Evolutionary conservation across 2,888 invertebrate genomes (phyloP), one percentile per base, ranked within the genome.

Genomic region (Drosophila melanosoma): DNA sequence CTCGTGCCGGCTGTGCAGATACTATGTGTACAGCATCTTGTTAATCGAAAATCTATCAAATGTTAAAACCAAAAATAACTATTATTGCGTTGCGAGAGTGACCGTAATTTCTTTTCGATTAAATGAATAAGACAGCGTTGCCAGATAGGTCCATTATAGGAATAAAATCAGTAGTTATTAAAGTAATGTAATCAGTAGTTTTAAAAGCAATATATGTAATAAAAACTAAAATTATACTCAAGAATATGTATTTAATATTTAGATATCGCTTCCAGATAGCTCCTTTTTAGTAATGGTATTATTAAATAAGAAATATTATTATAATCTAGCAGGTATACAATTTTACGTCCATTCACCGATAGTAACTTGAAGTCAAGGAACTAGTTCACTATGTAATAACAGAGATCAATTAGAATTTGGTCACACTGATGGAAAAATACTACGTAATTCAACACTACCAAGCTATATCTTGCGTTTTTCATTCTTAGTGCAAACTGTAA

Each of bases 401-500:
- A 2, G 26, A 8, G 6, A 38, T 0, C 17, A 17, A 11, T 2
- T 26, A 3, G 7, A 53, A 23, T 36, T 10, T 36, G 54, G 54
- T 36, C 36, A 26, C 54, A 11, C 12, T 26, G 17, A 26, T 26
- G 23, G 23, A 38, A 26, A 12, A 38, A n/a, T 26, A 3, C 7
- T 38, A 17, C 23, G 11, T 8, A 15, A 26, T 11, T 2, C 45
- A 76, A 38, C 63, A 49, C 33, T 42, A 53, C 35, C 36, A 70
- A 63, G 60, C 77, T 74, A 66, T 79, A 79, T 59, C n/a, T 67
- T 49, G 29, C 54, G 26, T 62, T 65, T 64, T 53, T 64, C 51
- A 23, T 76, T 73, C 51, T 61, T 59, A 60, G 69, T 64, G 63
- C 67, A 76, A 69, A 48, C 61, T 76, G 69, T 58, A 17, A 54